Base-by-base conservation (phyloP, 2,797 vertebrate species). In the Podargus strigoides region DNA sequence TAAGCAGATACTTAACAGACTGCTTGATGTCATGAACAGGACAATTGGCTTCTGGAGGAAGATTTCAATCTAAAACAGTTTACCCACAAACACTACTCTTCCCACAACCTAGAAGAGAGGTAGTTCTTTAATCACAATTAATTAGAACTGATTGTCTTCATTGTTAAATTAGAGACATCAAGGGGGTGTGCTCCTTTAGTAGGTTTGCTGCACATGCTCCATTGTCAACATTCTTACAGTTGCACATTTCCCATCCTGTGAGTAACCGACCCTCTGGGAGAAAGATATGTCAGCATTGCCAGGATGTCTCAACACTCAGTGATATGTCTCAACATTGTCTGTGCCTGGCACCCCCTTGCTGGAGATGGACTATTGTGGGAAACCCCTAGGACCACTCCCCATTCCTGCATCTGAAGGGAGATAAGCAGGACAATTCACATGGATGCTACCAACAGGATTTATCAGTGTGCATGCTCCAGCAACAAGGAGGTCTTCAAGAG, bases 101-200 rank as follows among this genome's bases (percentile, higher is more conserved):
- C 14, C 1, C 46, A 85, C 24, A 92, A 20, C 15, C 59, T 55
- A 76, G 37, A 85, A 90, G 49, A 73, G 0, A 85, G 39, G 22
- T 91, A 44, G 18, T 68, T 93, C 63, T 82, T 85, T 89, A 92
- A 85, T 90, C 56, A 74, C 63, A 77, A 67, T 27, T 85, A 90
- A 87, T 95, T 92, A 94, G 64, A 87, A 85, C 46, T 62, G 64
- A 83, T 62, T 62, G 53, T 24, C 14, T 87, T 80, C 24, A 37
- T n/a, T 77, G 53, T n/a, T 72, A 93, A 90, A 92, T 85, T 42
- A 95, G 75, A 53, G 60, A 46, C 84, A 55, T 79, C 76, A 82
- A 6, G 19, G 52, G 22, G 0, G 0, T 41, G 69, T 63, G 24
- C 21, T 90, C 44, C 72, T 86, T 55, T 44, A 85, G 36, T n/a